These are phyloP conservation scores for Cheilinus undulatus DNA, from an alignment of 2,113 vertebrate genomes.

Conservation along the genomic window DNA sequence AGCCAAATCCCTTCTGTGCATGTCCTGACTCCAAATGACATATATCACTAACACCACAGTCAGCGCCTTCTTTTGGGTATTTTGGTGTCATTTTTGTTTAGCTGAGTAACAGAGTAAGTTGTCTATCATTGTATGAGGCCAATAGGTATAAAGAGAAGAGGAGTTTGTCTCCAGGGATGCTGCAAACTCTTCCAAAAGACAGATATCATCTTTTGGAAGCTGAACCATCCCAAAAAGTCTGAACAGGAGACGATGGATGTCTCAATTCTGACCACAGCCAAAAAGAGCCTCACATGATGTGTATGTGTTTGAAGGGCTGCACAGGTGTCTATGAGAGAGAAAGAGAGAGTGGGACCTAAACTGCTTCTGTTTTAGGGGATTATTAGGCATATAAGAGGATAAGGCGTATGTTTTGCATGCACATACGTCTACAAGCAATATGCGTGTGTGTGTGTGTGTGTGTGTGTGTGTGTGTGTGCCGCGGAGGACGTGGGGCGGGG, in stretches of 20 bases:
- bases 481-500: slow-evolving; percentile 51
- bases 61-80: too few relatives aligned
- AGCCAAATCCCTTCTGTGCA: too few relatives aligned
- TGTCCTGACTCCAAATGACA: too few relatives aligned
- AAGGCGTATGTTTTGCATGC: slow-evolving; percentile 54
- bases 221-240: slow-evolving; percentile 63
- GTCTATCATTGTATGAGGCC: too few relatives aligned
- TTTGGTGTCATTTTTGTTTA: too few relatives aligned
- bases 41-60: too few relatives aligned
- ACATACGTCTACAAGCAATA: slow-evolving; percentile 57
- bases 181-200: too few relatives aligned
- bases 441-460: slow-evolving; percentile 5
- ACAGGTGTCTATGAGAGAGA: slow-evolving; percentile 56
- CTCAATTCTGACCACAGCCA: slow-evolving; percentile 68
- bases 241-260: slow-evolving; percentile 25
- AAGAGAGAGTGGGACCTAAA: slow-evolving; percentile 34
- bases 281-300: slow-evolving; percentile 58
- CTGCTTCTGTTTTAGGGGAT: slow-evolving; percentile 54
- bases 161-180: slow-evolving; percentile 27
- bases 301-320: slow-evolving; percentile 33
- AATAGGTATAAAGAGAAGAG: slow-evolving; percentile 13
- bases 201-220: slow-evolving; percentile 14
- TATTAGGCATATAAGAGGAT: slow-evolving; percentile 58
- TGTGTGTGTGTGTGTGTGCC: slow-evolving; percentile 16
- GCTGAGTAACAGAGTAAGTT: too few relatives aligned